Conservation (phyloP, 2,797 vertebrate genomes). For the Artibeus lituratus region DNA sequence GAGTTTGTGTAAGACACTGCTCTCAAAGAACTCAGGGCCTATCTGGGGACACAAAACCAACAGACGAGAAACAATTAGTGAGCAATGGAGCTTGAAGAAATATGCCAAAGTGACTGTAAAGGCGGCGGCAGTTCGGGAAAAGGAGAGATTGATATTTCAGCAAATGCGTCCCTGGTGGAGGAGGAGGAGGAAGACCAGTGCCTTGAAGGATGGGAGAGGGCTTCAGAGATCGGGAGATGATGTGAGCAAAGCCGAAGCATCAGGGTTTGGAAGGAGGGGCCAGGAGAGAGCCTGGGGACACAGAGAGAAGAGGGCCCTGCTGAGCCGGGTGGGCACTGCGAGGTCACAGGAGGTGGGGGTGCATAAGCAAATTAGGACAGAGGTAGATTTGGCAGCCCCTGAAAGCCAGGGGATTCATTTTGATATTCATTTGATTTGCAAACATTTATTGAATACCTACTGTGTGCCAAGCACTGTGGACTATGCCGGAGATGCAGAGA, state of each 20-base stretch:
- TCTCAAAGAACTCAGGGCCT: conserved; percentile 56
- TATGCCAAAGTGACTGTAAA: conserved; percentile 36
- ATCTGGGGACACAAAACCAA: conserved; percentile 50
- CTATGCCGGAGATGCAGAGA: background rate
- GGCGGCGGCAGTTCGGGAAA: background rate
- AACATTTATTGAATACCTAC: background rate
- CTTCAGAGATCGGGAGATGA: background rate
- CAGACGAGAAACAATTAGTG: conserved; percentile 67
- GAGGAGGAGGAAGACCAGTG: background rate
- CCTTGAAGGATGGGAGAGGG: background rate
- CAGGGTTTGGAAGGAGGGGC: background rate
- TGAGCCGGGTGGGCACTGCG: fast-evolving
- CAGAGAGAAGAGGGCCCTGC: no score
- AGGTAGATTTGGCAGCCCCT: background rate
- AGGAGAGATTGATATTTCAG: conserved; percentile 21
- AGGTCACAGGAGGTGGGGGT: fast-evolving
- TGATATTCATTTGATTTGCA: background rate
- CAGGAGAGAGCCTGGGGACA: no score
- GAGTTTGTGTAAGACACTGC: background rate
- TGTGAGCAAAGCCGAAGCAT: background rate
- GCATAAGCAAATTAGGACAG: no score
- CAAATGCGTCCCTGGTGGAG: background rate
- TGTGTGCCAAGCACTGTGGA: background rate
- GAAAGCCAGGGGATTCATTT: background rate
- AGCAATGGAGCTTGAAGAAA: conserved; percentile 66